phyloP scores from a whole-genome alignment of 2,113 vertebrate species.

The Acrocephalus kingi region DNA sequence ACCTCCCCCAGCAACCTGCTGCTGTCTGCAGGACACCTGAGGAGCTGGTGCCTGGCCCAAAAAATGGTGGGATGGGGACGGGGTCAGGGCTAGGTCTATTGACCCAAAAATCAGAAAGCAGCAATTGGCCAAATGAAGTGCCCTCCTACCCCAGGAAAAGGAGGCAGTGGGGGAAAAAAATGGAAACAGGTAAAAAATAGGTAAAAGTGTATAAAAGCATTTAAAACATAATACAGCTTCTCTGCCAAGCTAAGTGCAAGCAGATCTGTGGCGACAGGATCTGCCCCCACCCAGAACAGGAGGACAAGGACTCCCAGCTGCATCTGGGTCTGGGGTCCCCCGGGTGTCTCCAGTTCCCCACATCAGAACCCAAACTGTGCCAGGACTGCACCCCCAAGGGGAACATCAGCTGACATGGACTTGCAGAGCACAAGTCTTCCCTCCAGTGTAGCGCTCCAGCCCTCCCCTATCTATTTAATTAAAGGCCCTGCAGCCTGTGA shows the following conservation, averaged over 20 bases:
- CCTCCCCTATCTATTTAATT: constrained; percentile 68
- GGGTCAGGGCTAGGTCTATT: neutral
- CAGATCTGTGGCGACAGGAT: neutral
- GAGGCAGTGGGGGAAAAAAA: no score
- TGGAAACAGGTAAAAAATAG: neutral
- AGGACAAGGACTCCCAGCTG: rapidly evolving
- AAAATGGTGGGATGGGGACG: neutral
- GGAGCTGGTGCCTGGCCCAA: neutral
- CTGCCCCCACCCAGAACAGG: neutral
- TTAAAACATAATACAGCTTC: neutral
- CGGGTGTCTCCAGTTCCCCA: neutral
- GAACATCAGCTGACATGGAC: neutral
- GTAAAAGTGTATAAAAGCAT: neutral
- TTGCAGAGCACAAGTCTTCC: constrained; percentile 18
- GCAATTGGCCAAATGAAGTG: rapidly evolving
- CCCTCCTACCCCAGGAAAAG: neutral
- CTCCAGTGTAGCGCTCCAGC: constrained; percentile 22
- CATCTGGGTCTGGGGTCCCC: rapidly evolving
- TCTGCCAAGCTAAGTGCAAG: no score
- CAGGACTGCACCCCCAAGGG: neutral
- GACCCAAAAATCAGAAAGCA: neutral
- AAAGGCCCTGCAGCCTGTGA: constrained; percentile 59
- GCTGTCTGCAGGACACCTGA: neutral
- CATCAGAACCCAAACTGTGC: no score
- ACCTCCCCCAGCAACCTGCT: neutral